Conservation (phyloP, 1,140 invertebrate genomes). For the Drosophila bocki region DNA sequence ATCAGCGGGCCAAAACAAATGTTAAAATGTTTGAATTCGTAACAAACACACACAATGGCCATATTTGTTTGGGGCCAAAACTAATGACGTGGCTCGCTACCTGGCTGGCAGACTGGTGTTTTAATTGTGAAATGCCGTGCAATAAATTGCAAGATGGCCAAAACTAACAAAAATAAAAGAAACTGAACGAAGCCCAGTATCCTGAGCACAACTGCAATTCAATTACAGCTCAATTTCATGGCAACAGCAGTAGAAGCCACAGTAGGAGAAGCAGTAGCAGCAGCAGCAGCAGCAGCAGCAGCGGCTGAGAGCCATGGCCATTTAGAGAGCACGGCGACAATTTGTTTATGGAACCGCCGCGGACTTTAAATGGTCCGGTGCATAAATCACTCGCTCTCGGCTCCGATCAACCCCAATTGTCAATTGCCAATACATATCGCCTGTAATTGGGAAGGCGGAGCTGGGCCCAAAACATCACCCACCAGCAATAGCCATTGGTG, state of each 20-base stretch:
- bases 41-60: slow-evolving; percentile 77
- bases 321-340: slow-evolving; percentile 79
- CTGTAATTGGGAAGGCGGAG: slow-evolving; percentile 67
- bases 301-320: slow-evolving; percentile 58
- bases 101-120: slow-evolving; percentile 34
- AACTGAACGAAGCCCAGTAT: slow-evolving; percentile 45
- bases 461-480: slow-evolving; percentile 39
- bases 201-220: slow-evolving; percentile 71
- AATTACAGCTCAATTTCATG: slow-evolving; percentile 83
- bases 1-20: slow-evolving; percentile 69
- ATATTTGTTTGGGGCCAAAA: slow-evolving; percentile 72
- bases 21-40: slow-evolving; percentile 78
- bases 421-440: slow-evolving; percentile 65
- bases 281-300: slow-evolving; percentile 22
- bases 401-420: slow-evolving; percentile 63
- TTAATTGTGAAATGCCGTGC: slow-evolving; percentile 78
- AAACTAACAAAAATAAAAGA: slow-evolving; percentile 41
- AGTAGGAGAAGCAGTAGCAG: slow-evolving; percentile 28
- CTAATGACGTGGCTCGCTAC: slow-evolving; percentile 73
- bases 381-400: slow-evolving; percentile 74
- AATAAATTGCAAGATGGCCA: slow-evolving; percentile 81
- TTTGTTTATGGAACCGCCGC: slow-evolving; percentile 81
- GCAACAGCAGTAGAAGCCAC: slow-evolving; percentile 19
- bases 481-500: slow-evolving; percentile 7
- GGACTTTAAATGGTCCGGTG: slow-evolving; percentile 75